These are phyloP conservation scores for Nyctereutes procyonoides DNA, from an alignment of 2,113 vertebrate genomes.

Conservation along the genomic window DNA sequence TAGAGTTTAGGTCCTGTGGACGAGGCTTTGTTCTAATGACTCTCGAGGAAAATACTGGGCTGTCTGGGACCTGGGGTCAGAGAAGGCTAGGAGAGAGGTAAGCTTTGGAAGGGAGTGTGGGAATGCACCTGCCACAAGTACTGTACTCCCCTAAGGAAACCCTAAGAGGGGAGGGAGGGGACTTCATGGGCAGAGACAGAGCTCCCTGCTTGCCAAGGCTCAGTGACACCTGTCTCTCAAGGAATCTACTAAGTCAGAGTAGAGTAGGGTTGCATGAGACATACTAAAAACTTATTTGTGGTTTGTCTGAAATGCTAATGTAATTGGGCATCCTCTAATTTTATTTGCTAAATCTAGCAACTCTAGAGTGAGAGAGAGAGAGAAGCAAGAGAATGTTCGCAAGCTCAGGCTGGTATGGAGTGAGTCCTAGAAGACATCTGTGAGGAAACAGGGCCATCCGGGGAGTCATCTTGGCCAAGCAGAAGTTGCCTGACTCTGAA, in stretches of 20 bases:
- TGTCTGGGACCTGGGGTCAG: neutral
- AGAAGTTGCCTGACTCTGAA: neutral
- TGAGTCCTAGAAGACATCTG: neutral
- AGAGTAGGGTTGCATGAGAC: neutral
- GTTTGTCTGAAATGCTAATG: neutral
- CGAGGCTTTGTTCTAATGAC: neutral
- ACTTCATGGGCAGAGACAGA: neutral
- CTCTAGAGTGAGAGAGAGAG: neutral
- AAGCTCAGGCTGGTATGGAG: neutral
- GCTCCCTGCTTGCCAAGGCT: neutral
- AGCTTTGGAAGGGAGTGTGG: neutral
- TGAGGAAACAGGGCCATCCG: neutral
- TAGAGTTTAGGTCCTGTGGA: neutral
- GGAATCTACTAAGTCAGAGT: neutral
- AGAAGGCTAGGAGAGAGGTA: constrained; percentile 51
- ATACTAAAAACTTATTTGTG: neutral
- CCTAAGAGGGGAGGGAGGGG: neutral
- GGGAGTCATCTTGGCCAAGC: neutral
- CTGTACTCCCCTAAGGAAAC: neutral
- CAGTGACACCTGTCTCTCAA: neutral
- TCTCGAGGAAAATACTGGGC: neutral
- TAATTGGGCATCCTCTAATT: neutral
- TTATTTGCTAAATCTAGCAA: neutral
- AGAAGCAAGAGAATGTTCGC: neutral
- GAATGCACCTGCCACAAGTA: neutral